Percentiles rank a stretch among this genome's conserved stretches.
phyloP scores from a whole-genome alignment of 2,888 invertebrate species.

The Orchesella flavescens region DNA sequence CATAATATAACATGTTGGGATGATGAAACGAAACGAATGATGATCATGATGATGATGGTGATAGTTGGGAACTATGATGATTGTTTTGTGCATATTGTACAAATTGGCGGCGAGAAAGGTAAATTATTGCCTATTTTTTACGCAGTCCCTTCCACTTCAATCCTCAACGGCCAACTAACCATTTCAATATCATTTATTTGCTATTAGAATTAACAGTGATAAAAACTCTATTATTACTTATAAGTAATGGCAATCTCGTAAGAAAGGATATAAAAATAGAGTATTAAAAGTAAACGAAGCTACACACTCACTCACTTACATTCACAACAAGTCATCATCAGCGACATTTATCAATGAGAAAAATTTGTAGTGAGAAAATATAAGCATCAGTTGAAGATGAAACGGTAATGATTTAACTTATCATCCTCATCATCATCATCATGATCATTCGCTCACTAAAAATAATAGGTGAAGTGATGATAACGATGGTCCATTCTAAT shows the following conservation, averaged over 20 bases:
- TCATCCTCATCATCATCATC: background rate
- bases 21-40: slow-evolving; percentile 62
- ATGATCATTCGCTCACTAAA: background rate
- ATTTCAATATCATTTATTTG: slow-evolving; percentile 19
- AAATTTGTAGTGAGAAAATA: slow-evolving; percentile 25
- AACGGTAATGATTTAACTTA: slow-evolving; percentile 18
- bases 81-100: slow-evolving; percentile 36
- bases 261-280: background rate
- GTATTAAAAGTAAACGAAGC: background rate
- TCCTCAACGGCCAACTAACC: no score
- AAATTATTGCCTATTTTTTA: slow-evolving; percentile 39
- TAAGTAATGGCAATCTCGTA: slow-evolving; percentile 42
- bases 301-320: background rate
- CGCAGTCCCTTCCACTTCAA: background rate
- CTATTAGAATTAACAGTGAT: slow-evolving; percentile 49
- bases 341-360: slow-evolving; percentile 54
- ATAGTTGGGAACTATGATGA: slow-evolving; percentile 25
- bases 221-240: slow-evolving; percentile 42
- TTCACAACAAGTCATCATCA: slow-evolving; percentile 42
- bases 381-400: slow-evolving; percentile 13
- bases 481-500: background rate
- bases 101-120: slow-evolving; percentile 45
- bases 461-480: background rate
- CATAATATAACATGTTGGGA: slow-evolving; percentile 52
- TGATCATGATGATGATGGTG: no score